Evolutionary conservation across 30 jellyfish, hydroid and myxozoan species (phyloP), one percentile per base, ranked within the genome.

Genomic region (Mastigias papua): DNA sequence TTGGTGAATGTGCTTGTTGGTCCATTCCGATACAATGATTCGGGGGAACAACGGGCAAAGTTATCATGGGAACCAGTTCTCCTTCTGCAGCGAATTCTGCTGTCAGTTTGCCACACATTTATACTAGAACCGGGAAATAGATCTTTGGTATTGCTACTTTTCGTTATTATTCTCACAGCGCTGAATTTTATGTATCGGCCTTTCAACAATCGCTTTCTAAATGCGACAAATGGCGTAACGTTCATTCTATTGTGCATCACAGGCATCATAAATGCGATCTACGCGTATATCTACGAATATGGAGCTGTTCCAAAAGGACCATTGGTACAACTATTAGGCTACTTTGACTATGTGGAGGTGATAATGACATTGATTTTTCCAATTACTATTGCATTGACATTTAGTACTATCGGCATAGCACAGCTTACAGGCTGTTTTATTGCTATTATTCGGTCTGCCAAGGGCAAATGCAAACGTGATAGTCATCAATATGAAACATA

Each of bases 61-160:
- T 25, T 69, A 31, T 35, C 58, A 35, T 69, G 80, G 80, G 80
- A 69, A 16, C 80, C 80, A 1, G 25, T 69, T 29, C 26, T 69
- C 28, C 49, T 69, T 31, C 58, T 69, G 1, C 80, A 69, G 26
- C 20, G 26, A 31, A 35, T 69, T 42, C 23, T 69, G 17, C 80
- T 69, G 5, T 42, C 33, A 10, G 23, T 48, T 3, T 31, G 49
- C 31, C 80, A 69, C 26, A 48, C 80, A 48, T 69, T 69, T 31
- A 25, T 69, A 4, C 29, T 29, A 69, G 32, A 69, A 4, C 80
- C 80, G 4, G 80, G 49, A 1, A 4, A 1, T 13, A 69, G 33
- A 42, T 69, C 80, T 1, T 69, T 69, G 80, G 17, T 48, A 5
- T 23, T 69, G 2, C 80, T 69, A 2, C 19, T 69, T 27, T 22